These are phyloP conservation scores for Philopedon plagiatum DNA, from an alignment of 2,888 invertebrate species.

Conservation along the genomic window DNA sequence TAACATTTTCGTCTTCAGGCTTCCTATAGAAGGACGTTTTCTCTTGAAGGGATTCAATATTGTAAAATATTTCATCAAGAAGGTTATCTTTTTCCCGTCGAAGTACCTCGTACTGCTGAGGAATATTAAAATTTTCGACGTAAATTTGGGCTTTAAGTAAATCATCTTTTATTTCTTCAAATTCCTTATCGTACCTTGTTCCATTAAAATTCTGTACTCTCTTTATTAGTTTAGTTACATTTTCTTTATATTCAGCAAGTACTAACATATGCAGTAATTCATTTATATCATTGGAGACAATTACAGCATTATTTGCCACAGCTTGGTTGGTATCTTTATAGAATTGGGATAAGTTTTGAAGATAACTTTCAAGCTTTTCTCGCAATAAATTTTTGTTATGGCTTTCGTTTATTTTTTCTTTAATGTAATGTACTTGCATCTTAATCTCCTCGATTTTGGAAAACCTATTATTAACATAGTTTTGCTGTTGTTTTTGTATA, in stretches of 20 bases:
- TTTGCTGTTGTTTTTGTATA: conserved; percentile 28
- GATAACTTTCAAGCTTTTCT: conserved; percentile 51
- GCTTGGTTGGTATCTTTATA: conserved; percentile 47
- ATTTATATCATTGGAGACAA: conserved; percentile 51
- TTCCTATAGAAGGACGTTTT: conserved; percentile 32
- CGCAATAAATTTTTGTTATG: conserved; percentile 48
- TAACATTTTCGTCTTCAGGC: conserved; percentile 27
- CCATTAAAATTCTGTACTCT: conserved; percentile 47
- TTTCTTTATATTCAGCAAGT: conserved; percentile 44
- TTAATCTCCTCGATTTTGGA: conserved; percentile 55
- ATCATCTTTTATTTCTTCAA: conserved; percentile 42
- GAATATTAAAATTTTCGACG: conserved; percentile 45
- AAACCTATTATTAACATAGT: conserved; percentile 40
- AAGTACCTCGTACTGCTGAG: conserved; percentile 36
- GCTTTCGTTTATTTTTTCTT: conserved; percentile 52
- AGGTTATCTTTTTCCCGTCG: conserved; percentile 50
- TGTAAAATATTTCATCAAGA: conserved; percentile 47
- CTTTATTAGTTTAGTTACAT: conserved; percentile 38
- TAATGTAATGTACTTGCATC: conserved; percentile 54
- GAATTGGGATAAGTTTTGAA: conserved; percentile 43
- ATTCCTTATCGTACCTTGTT: conserved; percentile 46
- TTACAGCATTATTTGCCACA: conserved; percentile 51
- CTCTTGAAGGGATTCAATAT: conserved; percentile 49
- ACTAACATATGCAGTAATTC: conserved; percentile 43
- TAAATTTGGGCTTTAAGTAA: conserved; percentile 37